phyloP scores from a whole-genome alignment of 1,140 invertebrate genomes.

The Trachymyrmex septentrionalis region DNA sequence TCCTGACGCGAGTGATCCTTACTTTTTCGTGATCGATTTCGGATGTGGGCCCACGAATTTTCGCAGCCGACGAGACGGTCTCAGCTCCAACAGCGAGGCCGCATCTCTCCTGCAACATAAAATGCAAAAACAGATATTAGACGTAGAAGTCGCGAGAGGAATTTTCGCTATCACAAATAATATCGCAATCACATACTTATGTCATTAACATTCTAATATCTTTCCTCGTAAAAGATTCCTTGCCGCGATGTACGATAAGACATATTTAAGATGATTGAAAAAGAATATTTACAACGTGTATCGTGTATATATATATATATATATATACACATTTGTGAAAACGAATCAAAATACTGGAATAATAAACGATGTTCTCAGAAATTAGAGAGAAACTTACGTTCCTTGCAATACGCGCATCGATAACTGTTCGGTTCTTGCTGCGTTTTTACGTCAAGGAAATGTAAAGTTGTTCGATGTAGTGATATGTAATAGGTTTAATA shows the following conservation, averaged over 20 bases:
- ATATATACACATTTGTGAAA: not conserved
- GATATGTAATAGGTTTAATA: not conserved
- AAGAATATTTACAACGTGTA: not conserved
- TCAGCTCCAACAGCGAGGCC: slow-evolving; percentile 82
- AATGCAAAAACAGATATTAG: slow-evolving; percentile 8
- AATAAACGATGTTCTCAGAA: not conserved
- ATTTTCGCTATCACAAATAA: not conserved
- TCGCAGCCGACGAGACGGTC: slow-evolving; percentile 81
- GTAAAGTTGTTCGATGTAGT: not conserved
- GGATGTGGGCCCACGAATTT: slow-evolving; percentile 78
- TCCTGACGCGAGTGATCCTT: slow-evolving; percentile 78
- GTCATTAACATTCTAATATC: slow-evolving; percentile 15
- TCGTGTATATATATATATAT: not conserved
- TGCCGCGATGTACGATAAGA: not conserved
- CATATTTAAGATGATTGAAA: not conserved
- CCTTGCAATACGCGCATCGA: not conserved
- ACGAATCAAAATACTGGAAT: not conserved
- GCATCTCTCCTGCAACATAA: slow-evolving; percentile 81
- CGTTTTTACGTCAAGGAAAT: slow-evolving; percentile 23
- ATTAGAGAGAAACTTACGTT: slow-evolving; percentile 5
- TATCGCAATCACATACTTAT: not conserved
- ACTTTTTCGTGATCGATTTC: slow-evolving; percentile 82
- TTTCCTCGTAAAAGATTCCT: not conserved
- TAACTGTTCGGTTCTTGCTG: not conserved
- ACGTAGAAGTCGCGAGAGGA: not conserved